Base-by-base conservation (phyloP, 1,140 invertebrate genomes). In the Megalopta genalis region DNA sequence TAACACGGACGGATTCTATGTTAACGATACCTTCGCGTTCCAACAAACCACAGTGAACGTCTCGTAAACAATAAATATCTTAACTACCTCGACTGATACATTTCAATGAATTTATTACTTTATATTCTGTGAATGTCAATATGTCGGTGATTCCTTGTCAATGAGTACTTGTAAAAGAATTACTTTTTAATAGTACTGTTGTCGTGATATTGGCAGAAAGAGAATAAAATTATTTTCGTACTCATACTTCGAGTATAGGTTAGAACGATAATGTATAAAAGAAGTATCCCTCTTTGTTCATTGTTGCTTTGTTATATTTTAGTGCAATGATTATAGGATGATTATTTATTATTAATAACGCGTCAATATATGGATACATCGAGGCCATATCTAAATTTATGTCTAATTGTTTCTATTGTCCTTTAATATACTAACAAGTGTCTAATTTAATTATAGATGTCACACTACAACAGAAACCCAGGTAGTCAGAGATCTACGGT, bases 381-480 rank as follows among this genome's bases (percentile, higher is more conserved):
- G 2, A 1, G 5, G 23, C 66, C 49, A 21, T 60, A 49, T 32
- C n/a, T 63, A 1, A 60, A 57, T 63, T 18, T 60, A 54, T 76
- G 27, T 54, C 54, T 16, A 52, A 4, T n/a, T 0, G 7, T 46
- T 32, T 37, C 21, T 27, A 3, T 39, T 0, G 39, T 60, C 37
- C 16, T 46, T 32, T n/a, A 37, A 54, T 42, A 37, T 69, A 3
- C 6, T 82, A 74, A 75, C 2, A 14, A 52, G 46, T 62, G 6
- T 65, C 23, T 63, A 46, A 70, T 78, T 78, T 80, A 76, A 72
- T 87, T 84, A 0, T 78, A 93, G 92, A 94, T 94, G 93, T 93
- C 93, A 81, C 91, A 92, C 81, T 93, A 89, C 71, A 87, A 85
- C 82, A 90, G 84, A 86, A 92, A 90, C 66, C 77, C 88, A 54